A percentile compares a stretch with the other conserved stretches of the same genome.
Evolutionary conservation across 2,113 vertebrate genomes (phyloP).

Genomic region (Prionailurus viverrinus): DNA sequence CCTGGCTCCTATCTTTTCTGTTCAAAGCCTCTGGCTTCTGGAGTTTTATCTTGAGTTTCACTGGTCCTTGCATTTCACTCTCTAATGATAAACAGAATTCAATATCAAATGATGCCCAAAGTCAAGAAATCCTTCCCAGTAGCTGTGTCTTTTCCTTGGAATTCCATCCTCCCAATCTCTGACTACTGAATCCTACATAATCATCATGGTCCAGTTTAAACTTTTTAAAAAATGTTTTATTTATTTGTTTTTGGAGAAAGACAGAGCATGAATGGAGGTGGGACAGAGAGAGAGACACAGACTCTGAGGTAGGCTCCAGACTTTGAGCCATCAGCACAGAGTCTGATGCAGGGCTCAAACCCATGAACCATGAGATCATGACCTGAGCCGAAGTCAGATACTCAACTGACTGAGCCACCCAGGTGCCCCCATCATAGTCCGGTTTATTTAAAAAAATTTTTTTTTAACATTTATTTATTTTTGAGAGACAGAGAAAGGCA

Average conservation of each 20-base stretch:
- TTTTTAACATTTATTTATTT: no score
- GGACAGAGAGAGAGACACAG: no score
- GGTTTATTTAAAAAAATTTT: neutral
- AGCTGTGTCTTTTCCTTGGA: neutral
- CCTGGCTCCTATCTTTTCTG: neutral
- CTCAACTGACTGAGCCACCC: no score
- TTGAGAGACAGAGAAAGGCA: no score
- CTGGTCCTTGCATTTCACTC: neutral
- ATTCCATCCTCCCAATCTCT: neutral
- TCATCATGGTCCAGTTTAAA: neutral
- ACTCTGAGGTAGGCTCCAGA: no score
- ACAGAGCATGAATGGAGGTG: no score
- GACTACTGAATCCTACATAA: neutral
- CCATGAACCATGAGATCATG: no score
- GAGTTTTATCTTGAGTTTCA: neutral
- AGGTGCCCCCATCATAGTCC: neutral
- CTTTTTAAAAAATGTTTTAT: no score
- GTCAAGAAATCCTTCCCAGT: neutral
- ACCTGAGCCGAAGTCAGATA: no score
- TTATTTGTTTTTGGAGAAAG: no score
- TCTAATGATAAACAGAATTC: neutral
- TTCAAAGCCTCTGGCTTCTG: slow-evolving; percentile 6
- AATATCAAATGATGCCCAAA: neutral
- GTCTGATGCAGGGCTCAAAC: no score
- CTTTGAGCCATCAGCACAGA: no score